phyloP scores from a whole-genome alignment of 2,113 vertebrate species.

The Guaruba guarouba region DNA sequence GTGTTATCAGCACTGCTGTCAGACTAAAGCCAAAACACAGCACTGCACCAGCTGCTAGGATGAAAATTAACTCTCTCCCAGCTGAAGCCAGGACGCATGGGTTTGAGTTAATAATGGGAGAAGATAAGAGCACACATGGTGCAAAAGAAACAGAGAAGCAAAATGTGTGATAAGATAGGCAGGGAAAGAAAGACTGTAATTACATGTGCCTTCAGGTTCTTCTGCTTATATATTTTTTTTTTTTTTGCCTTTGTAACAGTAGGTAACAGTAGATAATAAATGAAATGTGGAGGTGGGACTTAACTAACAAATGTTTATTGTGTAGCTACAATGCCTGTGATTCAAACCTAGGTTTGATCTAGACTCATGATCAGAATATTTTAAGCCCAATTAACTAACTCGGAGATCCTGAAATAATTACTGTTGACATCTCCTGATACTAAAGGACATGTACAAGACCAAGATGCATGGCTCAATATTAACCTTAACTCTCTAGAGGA shows the following conservation, averaged over 20 bases:
- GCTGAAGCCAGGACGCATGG: neutral
- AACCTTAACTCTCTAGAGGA: neutral
- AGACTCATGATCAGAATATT: neutral
- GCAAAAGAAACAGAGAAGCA: neutral
- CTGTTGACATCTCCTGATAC: neutral
- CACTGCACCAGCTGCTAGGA: neutral
- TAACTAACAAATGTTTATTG: conserved; percentile 14
- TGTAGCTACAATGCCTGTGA: neutral
- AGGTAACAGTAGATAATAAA: conserved; percentile 5
- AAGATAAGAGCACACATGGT: neutral
- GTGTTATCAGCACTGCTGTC: neutral
- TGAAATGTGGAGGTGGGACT: neutral
- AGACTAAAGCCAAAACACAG: neutral
- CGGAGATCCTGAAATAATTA: neutral
- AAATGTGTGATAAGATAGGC: neutral
- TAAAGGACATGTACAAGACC: neutral
- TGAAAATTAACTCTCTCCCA: neutral
- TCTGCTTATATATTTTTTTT: neutral
- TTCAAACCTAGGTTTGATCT: neutral
- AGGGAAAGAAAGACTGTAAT: neutral
- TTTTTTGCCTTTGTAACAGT: conserved; percentile 26
- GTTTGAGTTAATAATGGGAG: neutral
- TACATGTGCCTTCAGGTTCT: neutral
- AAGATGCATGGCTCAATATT: neutral
- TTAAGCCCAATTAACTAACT: conserved; percentile 22